phyloP scores from a whole-genome alignment of 2,113 vertebrate species.

The Halcyon senegalensis region DNA sequence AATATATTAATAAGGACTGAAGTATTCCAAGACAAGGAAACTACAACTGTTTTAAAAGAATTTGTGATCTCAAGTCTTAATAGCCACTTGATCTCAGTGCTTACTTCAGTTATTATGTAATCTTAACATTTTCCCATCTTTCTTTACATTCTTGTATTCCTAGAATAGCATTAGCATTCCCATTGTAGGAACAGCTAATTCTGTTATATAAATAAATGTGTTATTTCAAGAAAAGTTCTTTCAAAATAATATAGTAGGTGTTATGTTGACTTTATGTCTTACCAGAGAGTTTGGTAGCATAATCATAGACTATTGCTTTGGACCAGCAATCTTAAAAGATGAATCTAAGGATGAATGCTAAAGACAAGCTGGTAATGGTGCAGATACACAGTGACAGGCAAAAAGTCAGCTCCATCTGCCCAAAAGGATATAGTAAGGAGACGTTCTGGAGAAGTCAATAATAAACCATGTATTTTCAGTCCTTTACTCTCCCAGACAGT shows the following conservation, averaged over 20 bases:
- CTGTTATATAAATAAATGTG: not conserved
- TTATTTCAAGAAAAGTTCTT: not conserved
- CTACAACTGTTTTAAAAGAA: not conserved
- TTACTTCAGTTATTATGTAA: not conserved
- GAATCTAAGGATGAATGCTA: not conserved
- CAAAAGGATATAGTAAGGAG: not conserved
- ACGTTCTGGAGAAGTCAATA: not conserved
- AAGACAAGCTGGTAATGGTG: not conserved
- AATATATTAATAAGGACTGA: not conserved
- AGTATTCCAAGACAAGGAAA: not conserved
- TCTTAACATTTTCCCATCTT: not conserved
- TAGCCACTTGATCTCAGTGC: not conserved
- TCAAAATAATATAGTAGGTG: not conserved
- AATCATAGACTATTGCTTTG: not conserved
- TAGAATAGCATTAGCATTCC: not conserved
- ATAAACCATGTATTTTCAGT: not conserved
- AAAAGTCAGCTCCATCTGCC: not conserved
- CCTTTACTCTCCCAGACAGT: not conserved
- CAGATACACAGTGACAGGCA: not conserved
- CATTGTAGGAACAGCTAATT: not conserved
- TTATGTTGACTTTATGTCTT: not conserved
- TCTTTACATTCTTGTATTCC: not conserved
- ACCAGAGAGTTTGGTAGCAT: fast-evolving
- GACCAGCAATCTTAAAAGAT: not conserved
- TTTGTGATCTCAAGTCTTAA: not conserved